A percentile compares a stretch with the other conserved stretches of the same genome.
These are phyloP conservation scores for Sepiola atlantica DNA, from an alignment of 2,888 invertebrate genomes.

Conservation along the genomic window DNA sequence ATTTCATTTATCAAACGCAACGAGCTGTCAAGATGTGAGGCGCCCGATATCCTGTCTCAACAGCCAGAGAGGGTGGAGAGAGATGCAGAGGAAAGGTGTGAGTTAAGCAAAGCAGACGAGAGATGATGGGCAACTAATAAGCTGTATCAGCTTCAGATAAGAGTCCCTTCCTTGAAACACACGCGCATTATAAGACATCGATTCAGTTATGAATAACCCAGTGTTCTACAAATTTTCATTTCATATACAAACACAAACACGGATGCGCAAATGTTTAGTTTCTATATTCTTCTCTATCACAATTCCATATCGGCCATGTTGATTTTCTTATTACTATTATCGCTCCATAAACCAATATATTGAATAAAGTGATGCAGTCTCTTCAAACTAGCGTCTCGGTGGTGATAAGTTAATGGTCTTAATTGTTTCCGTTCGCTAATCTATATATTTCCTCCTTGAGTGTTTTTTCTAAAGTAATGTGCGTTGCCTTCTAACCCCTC, in stretches of 20 bases:
- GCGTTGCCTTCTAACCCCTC: not conserved
- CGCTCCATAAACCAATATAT: not conserved
- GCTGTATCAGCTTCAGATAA: not conserved
- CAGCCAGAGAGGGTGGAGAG: not conserved
- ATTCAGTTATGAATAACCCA: not conserved
- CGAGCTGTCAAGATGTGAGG: not conserved
- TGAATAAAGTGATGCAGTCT: not conserved
- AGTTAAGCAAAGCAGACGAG: not conserved
- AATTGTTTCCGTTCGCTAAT: not conserved
- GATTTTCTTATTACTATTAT: not conserved
- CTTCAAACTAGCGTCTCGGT: not conserved
- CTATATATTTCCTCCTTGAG: not conserved
- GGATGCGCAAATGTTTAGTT: not conserved
- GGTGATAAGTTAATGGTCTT: not conserved
- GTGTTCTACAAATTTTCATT: not conserved
- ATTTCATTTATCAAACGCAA: not conserved
- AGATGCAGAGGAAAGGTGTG: not conserved
- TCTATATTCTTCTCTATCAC: not conserved
- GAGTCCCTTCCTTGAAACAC: not conserved
- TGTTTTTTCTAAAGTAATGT: not conserved
- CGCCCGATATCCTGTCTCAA: not conserved
- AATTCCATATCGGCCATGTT: not conserved
- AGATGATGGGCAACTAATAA: not conserved
- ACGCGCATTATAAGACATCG: not conserved
- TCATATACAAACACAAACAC: not conserved